These are phyloP conservation scores for Oreotrochilus melanogaster DNA, from an alignment of 2,113 vertebrate genomes.

Conservation along the genomic window DNA sequence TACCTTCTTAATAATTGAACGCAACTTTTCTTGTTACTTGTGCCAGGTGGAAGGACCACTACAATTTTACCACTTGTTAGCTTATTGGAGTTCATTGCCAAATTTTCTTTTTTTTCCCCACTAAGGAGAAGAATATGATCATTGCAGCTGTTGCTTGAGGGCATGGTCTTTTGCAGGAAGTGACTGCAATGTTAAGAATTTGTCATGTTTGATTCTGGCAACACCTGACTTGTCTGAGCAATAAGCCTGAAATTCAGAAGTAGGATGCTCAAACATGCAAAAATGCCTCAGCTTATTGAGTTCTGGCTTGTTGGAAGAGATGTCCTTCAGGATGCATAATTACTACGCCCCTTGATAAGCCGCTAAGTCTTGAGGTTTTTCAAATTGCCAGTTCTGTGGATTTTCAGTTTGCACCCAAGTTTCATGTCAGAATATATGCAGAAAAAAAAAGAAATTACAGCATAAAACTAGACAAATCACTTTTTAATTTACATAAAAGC, in stretches of 20 bases:
- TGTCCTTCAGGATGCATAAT: not conserved
- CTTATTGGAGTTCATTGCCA: not conserved
- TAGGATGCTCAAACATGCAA: not conserved
- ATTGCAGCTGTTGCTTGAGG: not conserved
- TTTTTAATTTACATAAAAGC: not conserved
- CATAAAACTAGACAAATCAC: not conserved
- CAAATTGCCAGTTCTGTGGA: not conserved
- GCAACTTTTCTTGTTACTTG: not conserved
- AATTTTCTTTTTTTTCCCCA: not conserved
- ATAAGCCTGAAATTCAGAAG: not conserved
- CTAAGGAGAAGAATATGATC: not conserved
- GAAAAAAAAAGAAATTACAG: not conserved
- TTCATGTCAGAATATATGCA: slow-evolving; percentile 21
- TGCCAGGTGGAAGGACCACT: not conserved
- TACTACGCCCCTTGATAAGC: not conserved
- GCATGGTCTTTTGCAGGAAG: not conserved
- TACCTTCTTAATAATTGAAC: too few species aligned
- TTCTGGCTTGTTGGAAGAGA: not conserved
- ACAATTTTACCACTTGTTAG: not conserved
- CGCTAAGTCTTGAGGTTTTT: not conserved
- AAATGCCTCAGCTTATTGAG: not conserved
- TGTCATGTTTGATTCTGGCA: not conserved
- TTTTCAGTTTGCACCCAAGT: slow-evolving; percentile 2
- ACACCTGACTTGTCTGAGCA: not conserved
- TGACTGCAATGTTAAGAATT: not conserved